Evolutionary conservation across 1,140 invertebrate species (phyloP).

Genomic region (Cydia fagiglandana): DNA sequence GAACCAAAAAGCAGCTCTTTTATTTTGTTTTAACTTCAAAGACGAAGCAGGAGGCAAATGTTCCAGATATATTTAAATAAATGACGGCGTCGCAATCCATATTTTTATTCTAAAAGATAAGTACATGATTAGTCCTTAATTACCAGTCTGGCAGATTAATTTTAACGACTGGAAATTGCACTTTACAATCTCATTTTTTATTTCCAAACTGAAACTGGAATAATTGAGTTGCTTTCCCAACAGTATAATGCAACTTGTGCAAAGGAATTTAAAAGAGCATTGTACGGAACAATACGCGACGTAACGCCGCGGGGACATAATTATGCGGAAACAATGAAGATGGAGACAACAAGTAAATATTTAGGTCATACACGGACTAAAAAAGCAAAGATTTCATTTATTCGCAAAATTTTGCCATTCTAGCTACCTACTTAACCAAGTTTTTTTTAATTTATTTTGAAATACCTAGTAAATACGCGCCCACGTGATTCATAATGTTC

Average conservation of each 20-base stretch:
- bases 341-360: not conserved
- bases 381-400: not conserved
- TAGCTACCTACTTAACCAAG: too few species aligned
- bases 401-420: too few species aligned
- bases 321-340: conserved; percentile 65
- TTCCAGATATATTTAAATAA: not conserved
- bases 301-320: conserved; percentile 60
- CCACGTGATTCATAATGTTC: not conserved
- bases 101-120: too few species aligned
- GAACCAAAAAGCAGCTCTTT: not conserved
- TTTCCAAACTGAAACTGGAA: not conserved
- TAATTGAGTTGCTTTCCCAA: conserved; percentile 72
- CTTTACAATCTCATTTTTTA: not conserved
- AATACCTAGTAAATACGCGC: not conserved
- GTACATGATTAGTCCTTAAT: not conserved
- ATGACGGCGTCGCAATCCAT: too few species aligned
- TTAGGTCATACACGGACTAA: not conserved
- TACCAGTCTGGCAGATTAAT: not conserved
- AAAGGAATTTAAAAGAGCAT: conserved; percentile 62
- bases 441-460: too few species aligned
- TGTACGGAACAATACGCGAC: conserved; percentile 40
- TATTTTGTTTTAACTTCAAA: not conserved
- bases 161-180: not conserved
- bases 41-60: not conserved
- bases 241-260: conserved; percentile 69